These are phyloP conservation scores for Heterodera schachtii DNA, from an alignment of 1,140 invertebrate species.

Conservation along the genomic window DNA sequence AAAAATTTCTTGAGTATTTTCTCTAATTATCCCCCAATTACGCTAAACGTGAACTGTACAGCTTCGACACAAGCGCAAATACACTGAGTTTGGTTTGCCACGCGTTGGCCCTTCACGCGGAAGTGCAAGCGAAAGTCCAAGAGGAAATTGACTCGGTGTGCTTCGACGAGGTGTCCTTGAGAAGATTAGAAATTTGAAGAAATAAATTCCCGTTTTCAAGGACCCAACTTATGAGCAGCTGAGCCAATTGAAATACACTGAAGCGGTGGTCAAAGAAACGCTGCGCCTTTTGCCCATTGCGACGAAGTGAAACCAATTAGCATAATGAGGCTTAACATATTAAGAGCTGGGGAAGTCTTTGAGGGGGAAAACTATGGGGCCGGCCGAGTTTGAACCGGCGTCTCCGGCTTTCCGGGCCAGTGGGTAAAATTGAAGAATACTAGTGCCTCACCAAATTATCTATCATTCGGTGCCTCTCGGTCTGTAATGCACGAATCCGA, in stretches of 20 bases:
- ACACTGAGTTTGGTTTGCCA: conserved; percentile 74
- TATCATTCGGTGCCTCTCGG: too few species aligned
- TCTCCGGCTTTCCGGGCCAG: too few species aligned
- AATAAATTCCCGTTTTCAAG: conserved; percentile 34
- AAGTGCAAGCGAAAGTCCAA: conserved; percentile 71
- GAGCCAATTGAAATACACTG: conserved; percentile 53
- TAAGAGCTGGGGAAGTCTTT: too few species aligned
- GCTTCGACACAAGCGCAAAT: conserved; percentile 77
- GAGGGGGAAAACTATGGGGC: too few species aligned
- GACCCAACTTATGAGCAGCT: conserved; percentile 54
- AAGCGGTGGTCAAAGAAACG: conserved; percentile 57
- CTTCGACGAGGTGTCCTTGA: conserved; percentile 33
- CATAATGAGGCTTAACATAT: conserved; percentile 3
- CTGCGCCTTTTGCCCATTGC: conserved; percentile 57
- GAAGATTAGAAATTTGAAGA: conserved; percentile 50
- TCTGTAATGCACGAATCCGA: too few species aligned
- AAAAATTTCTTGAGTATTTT: too few species aligned
- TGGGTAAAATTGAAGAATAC: too few species aligned
- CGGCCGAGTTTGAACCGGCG: too few species aligned
- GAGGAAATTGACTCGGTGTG: conserved; percentile 67
- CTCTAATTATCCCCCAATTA: not conserved
- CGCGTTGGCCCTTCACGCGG: conserved; percentile 73
- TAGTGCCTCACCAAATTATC: too few species aligned
- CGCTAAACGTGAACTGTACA: not conserved
- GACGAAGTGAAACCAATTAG: conserved; percentile 28